These are phyloP conservation scores for Zonotrichia albicollis DNA, from an alignment of 2,797 vertebrate genomes.

Conservation along the genomic window DNA sequence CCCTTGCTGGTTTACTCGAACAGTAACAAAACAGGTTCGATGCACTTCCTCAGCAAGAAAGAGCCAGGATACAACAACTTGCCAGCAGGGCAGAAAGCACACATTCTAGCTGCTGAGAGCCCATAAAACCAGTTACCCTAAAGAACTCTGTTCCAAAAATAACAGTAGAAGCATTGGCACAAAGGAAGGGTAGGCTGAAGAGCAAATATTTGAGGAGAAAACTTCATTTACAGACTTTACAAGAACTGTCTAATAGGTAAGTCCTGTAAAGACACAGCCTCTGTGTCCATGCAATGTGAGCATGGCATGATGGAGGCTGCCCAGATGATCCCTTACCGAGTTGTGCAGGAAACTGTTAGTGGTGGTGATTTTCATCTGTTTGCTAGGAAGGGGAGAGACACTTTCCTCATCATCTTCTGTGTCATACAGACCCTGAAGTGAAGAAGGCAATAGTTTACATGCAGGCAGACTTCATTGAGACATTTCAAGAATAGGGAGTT, in stretches of 20 bases:
- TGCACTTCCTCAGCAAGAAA: neutral
- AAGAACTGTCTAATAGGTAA: neutral
- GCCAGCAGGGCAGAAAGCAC: neutral
- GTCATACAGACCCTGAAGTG: slow-evolving; percentile 72
- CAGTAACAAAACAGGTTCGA: neutral
- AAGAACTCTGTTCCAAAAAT: neutral
- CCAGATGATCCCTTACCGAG: slow-evolving; percentile 57
- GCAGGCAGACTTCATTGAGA: neutral
- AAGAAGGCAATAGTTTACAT: neutral
- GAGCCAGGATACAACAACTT: neutral
- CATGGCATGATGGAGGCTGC: neutral
- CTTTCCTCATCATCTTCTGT: slow-evolving; percentile 78
- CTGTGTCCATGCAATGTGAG: neutral
- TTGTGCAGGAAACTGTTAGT: slow-evolving; percentile 77
- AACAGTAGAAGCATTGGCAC: neutral
- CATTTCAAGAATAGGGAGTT: neutral
- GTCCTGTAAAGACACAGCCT: neutral
- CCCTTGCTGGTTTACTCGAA: neutral
- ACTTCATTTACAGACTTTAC: neutral
- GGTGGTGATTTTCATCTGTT: slow-evolving; percentile 89
- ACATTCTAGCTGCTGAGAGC: neutral
- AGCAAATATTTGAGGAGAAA: slow-evolving; percentile 1
- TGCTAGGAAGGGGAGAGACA: slow-evolving; percentile 73
- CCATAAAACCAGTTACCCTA: neutral
- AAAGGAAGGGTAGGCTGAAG: neutral